Percentiles rank a stretch among this genome's conserved stretches.
Evolutionary conservation across 2,797 vertebrate species (phyloP).

Genomic region (Sternarchorhynchus goeldii): DNA sequence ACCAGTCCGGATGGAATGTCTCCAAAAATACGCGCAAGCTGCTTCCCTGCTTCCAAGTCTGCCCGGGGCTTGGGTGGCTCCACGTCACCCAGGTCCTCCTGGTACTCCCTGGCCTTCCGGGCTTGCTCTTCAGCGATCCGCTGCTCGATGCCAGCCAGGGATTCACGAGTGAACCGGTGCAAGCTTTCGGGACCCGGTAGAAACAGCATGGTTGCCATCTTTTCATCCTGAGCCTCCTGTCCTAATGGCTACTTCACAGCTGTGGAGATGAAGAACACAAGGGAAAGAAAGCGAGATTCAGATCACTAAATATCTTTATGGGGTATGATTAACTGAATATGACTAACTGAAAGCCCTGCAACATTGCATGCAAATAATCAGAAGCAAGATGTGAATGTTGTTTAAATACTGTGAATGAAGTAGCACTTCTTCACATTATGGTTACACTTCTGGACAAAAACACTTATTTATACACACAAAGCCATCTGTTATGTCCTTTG

Average conservation of each 20-base stretch:
- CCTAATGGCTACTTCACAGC: conserved; percentile 79
- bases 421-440: conserved; percentile 15
- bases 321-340: background rate
- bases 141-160: conserved; percentile 95
- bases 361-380: background rate
- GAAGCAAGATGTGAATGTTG: background rate
- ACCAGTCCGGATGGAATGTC: conserved; percentile 90
- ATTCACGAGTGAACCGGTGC: conserved; percentile 96
- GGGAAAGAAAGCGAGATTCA: background rate
- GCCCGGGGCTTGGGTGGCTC: conserved; percentile 79
- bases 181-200: conserved; percentile 96
- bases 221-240: conserved; percentile 97
- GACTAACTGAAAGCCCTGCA: background rate
- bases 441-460: conserved; percentile 31
- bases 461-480: conserved; percentile 36
- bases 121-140: conserved; percentile 85
- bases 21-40: conserved; percentile 92
- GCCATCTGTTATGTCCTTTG: conserved; percentile 70
- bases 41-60: conserved; percentile 95
- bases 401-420: conserved; percentile 25
- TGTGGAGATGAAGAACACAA: conserved; percentile 51
- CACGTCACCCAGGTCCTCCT: conserved; percentile 84
- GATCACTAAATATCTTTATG: background rate
- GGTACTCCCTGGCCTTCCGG: conserved; percentile 78
- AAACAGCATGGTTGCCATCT: conserved; percentile 97